Evolutionary conservation across 1,140 invertebrate genomes (phyloP).

Genomic region (Apis laboriosa): DNA sequence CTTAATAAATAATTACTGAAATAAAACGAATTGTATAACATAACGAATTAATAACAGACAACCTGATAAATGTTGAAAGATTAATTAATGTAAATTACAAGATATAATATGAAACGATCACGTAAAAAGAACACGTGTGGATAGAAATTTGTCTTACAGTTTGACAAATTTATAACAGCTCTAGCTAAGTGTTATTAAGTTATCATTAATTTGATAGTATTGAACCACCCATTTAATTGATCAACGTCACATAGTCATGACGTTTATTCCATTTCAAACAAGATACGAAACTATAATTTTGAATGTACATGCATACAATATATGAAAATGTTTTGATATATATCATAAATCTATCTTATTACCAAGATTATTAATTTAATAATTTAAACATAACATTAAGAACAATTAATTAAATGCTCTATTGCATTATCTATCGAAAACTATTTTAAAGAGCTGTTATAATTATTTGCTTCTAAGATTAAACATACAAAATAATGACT

Average conservation of each 20-base stretch:
- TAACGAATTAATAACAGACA: neutral
- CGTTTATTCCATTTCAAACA: neutral
- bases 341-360: neutral
- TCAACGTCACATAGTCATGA: neutral
- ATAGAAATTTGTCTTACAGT: neutral
- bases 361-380: too few species aligned
- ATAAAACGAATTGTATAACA: neutral
- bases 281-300: neutral
- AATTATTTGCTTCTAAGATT: too few species aligned
- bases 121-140: neutral
- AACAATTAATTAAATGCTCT: too few species aligned
- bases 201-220: constrained; percentile 26
- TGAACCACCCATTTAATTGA: neutral
- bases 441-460: too few species aligned
- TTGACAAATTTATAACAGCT: constrained; percentile 21
- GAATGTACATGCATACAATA: neutral
- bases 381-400: too few species aligned
- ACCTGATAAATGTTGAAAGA: neutral
- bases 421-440: too few species aligned
- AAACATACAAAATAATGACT: neutral
- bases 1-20: neutral
- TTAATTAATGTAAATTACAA: neutral
- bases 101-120: neutral
- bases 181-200: neutral
- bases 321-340: neutral